Evolutionary conservation across 1,140 invertebrate species (phyloP).

Genomic region (Reticulitermes speratus): DNA sequence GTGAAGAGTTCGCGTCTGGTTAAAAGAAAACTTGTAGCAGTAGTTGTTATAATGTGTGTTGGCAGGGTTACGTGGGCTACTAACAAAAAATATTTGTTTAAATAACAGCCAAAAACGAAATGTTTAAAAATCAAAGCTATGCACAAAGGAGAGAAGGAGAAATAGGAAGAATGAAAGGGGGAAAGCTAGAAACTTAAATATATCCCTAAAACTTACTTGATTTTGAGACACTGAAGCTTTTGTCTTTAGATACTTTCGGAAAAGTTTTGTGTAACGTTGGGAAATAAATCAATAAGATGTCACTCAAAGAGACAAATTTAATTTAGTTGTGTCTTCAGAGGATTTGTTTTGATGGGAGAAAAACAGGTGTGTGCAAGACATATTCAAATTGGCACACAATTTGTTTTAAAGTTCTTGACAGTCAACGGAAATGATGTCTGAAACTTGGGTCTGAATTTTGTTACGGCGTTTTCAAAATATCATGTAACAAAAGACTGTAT

Average conservation of each 20-base stretch:
- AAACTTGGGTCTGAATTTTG: neutral
- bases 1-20: no score
- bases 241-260: neutral
- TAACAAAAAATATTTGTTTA: no score
- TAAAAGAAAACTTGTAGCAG: no score
- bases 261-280: neutral
- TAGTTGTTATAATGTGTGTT: no score
- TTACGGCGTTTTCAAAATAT: no score
- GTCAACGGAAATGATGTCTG: neutral
- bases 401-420: constrained; percentile 5
- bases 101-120: no score
- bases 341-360: neutral
- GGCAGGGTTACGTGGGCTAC: no score
- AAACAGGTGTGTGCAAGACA: constrained; percentile 3
- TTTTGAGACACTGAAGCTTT: neutral
- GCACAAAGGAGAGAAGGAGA: no score
- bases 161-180: no score
- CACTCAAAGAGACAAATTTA: constrained; percentile 7
- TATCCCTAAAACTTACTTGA: neutral
- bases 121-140: neutral
- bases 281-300: constrained; percentile 15
- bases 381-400: neutral
- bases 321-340: constrained; percentile 6
- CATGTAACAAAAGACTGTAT: no score
- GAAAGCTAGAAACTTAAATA: neutral